phyloP scores from a whole-genome alignment of 2,888 invertebrate species.

The Polyploca ridens region DNA sequence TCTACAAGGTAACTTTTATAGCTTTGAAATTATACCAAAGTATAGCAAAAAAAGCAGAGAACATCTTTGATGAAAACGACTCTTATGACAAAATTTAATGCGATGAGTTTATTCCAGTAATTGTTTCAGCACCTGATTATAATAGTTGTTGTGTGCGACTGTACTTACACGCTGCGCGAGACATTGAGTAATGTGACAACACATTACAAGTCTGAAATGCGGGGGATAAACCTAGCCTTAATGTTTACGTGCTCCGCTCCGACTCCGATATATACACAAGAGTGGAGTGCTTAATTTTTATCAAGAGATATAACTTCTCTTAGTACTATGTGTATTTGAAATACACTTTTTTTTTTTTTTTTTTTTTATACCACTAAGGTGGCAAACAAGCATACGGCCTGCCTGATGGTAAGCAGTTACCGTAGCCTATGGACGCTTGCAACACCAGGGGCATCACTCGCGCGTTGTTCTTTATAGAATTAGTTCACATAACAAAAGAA shows the following conservation, averaged over 20 bases:
- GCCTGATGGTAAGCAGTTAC: too few relatives aligned
- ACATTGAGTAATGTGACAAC: conserved; percentile 64
- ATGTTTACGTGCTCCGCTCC: conserved; percentile 4
- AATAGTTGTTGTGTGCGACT: conserved; percentile 30
- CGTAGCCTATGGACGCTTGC: too few relatives aligned
- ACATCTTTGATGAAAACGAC: too few relatives aligned
- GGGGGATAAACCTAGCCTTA: conserved; percentile 21
- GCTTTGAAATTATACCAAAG: too few relatives aligned
- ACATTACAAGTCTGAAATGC: conserved; percentile 39
- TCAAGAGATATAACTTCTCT: not conserved
- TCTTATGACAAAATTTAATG: too few relatives aligned
- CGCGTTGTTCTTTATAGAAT: too few relatives aligned
- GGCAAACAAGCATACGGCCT: too few relatives aligned
- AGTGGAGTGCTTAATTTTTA: not conserved
- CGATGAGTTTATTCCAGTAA: not conserved
- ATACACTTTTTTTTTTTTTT: not conserved
- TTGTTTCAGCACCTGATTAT: not conserved
- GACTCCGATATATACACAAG: conserved; percentile 1
- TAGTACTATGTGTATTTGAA: not conserved
- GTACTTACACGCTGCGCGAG: conserved; percentile 49
- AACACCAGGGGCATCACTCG: too few relatives aligned
- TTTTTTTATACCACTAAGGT: too few relatives aligned
- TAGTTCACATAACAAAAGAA: too few relatives aligned
- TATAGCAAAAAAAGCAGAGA: too few relatives aligned
- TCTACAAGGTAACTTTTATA: too few relatives aligned